Conservation (phyloP, 1,140 invertebrate species). For the Hydropsyche tenuis region DNA sequence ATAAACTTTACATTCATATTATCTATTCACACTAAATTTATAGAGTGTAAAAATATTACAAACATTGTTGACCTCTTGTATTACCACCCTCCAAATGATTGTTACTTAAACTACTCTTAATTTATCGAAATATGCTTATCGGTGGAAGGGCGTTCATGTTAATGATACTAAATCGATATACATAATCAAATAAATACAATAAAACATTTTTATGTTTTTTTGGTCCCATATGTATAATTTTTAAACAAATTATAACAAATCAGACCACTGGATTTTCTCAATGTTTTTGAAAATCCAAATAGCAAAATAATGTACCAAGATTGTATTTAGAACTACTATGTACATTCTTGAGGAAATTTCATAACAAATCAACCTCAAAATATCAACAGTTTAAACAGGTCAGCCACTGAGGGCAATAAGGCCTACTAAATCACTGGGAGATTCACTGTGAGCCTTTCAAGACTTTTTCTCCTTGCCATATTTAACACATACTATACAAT, state of each 20-base stretch:
- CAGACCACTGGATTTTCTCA: constrained; percentile 53
- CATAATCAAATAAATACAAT: constrained; percentile 65
- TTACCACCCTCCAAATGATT: neutral
- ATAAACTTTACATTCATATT: no score
- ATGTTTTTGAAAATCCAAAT: constrained; percentile 39
- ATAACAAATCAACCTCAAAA: constrained; percentile 47
- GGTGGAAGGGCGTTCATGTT: constrained; percentile 49
- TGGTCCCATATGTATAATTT: constrained; percentile 64
- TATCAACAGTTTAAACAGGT: constrained; percentile 50
- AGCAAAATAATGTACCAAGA: constrained; percentile 42
- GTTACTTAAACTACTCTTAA: constrained; percentile 13
- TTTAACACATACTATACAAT: neutral
- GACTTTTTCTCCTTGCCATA: constrained; percentile 29
- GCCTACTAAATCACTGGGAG: constrained; percentile 44
- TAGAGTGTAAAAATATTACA: constrained; percentile 13
- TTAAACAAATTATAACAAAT: constrained; percentile 65
- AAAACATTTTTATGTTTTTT: constrained; percentile 54
- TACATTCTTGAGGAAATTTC: constrained; percentile 46
- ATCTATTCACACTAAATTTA: no score
- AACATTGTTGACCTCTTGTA: neutral
- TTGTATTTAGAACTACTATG: constrained; percentile 43
- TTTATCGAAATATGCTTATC: constrained; percentile 45
- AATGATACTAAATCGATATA: constrained; percentile 44
- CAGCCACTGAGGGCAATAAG: constrained; percentile 39
- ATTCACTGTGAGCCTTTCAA: constrained; percentile 35